phyloP scores from a whole-genome alignment of 2,888 invertebrate species.

The Pollenia griseotomentosa region DNA sequence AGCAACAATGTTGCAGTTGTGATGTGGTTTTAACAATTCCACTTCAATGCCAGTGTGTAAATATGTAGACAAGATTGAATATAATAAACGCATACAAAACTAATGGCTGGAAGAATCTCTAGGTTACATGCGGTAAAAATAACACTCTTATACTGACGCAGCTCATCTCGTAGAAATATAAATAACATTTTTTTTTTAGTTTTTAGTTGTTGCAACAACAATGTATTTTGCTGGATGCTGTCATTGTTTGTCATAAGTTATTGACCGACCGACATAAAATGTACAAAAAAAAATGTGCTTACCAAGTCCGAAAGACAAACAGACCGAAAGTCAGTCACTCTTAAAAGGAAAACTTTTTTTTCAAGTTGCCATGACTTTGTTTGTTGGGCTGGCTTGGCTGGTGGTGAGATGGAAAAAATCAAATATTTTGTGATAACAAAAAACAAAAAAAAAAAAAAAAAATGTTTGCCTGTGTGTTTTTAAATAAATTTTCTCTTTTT shows the following conservation, averaged over 20 bases:
- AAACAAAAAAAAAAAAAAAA: neutral
- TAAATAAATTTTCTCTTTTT: conserved; percentile 65
- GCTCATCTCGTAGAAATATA: conserved; percentile 10
- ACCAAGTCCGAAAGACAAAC: conserved; percentile 11
- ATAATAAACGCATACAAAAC: conserved; percentile 17
- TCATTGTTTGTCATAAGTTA: conserved; percentile 72
- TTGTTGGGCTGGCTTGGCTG: conserved; percentile 23
- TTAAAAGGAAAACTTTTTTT: neutral
- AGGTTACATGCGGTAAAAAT: conserved; percentile 41
- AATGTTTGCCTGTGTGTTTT: neutral
- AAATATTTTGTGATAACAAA: conserved; percentile 35
- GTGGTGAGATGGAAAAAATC: conserved; percentile 34
- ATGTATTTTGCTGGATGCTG: conserved; percentile 42
- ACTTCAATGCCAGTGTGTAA: conserved; percentile 39
- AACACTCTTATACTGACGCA: conserved; percentile 4
- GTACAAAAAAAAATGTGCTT: conserved; percentile 15
- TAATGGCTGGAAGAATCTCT: conserved; percentile 53
- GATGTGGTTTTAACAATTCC: conserved; percentile 51
- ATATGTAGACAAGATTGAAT: neutral
- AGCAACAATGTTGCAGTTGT: conserved; percentile 57
- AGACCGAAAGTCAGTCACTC: conserved; percentile 32
- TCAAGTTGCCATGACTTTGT: conserved; percentile 47
- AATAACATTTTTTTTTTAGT: neutral
- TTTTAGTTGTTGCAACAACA: conserved; percentile 18
- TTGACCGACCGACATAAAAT: conserved; percentile 70